Evolutionary conservation across 2,113 vertebrate genomes (phyloP).

Genomic region (Heterotilapia buettikoferi): DNA sequence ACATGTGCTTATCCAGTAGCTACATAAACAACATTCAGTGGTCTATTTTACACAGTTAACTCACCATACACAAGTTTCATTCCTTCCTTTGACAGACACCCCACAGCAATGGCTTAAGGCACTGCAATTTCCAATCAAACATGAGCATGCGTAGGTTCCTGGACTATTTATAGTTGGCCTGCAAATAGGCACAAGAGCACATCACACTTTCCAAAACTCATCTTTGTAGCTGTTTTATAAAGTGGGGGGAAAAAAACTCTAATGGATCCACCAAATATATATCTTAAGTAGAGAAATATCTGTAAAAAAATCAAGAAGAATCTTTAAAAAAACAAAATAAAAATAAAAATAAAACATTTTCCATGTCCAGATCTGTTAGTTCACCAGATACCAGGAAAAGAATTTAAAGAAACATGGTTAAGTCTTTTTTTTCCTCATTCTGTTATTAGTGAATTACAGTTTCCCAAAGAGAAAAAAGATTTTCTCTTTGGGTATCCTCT

Average conservation of each 20-base stretch:
- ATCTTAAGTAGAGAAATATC: neutral
- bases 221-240: conserved; percentile 14
- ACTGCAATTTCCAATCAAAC: conserved; percentile 73
- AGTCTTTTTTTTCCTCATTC: neutral
- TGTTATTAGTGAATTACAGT: neutral
- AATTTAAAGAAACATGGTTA: neutral
- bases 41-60: conserved; percentile 12
- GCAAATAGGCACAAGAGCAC: conserved; percentile 72
- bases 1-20: neutral
- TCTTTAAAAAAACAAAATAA: neutral
- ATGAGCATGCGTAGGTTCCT: conserved; percentile 65
- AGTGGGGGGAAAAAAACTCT: neutral
- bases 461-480: neutral
- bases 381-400: neutral
- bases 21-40: neutral
- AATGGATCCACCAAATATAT: neutral
- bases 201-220: conserved; percentile 64
- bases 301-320: neutral
- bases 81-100: conserved; percentile 58
- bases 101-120: conserved; percentile 57
- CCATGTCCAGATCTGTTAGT: neutral
- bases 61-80: conserved; percentile 58
- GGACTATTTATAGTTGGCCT: conserved; percentile 73
- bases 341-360: neutral
- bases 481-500: neutral